These are phyloP conservation scores for Gallinago jamesoni DNA, from an alignment of 2,113 vertebrate genomes.

Conservation along the genomic window DNA sequence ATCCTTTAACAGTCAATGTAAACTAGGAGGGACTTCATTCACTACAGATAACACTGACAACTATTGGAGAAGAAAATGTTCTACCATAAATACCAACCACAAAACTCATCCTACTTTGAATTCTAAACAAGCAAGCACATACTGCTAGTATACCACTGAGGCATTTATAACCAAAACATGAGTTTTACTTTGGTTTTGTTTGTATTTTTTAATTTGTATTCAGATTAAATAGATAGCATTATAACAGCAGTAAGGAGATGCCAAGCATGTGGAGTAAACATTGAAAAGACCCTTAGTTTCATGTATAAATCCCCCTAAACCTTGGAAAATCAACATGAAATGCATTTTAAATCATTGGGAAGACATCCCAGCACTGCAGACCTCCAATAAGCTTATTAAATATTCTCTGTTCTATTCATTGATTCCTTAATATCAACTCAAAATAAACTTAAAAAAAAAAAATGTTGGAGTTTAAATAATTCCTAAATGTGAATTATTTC, in stretches of 20 bases:
- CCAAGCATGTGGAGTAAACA: neutral
- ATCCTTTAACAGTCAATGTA: neutral
- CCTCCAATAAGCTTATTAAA: neutral
- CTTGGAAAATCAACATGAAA: slow-evolving; percentile 17
- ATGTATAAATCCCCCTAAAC: neutral
- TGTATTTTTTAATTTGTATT: neutral
- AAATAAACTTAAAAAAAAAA: neutral
- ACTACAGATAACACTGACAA: neutral
- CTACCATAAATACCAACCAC: neutral
- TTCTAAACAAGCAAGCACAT: neutral
- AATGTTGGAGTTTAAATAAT: neutral
- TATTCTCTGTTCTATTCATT: neutral
- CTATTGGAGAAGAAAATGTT: neutral
- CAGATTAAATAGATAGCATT: neutral
- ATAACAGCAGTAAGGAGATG: neutral
- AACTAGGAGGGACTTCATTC: neutral
- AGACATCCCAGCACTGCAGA: neutral
- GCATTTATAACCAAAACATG: neutral
- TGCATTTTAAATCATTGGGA: neutral
- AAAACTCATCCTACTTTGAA: neutral
- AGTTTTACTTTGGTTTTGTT: neutral
- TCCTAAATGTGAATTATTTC: neutral
- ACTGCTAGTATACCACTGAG: neutral
- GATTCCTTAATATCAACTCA: neutral
- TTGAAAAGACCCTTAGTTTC: neutral